Conservation (phyloP, 2,113 vertebrate species). For the Alexandromys fortis region DNA sequence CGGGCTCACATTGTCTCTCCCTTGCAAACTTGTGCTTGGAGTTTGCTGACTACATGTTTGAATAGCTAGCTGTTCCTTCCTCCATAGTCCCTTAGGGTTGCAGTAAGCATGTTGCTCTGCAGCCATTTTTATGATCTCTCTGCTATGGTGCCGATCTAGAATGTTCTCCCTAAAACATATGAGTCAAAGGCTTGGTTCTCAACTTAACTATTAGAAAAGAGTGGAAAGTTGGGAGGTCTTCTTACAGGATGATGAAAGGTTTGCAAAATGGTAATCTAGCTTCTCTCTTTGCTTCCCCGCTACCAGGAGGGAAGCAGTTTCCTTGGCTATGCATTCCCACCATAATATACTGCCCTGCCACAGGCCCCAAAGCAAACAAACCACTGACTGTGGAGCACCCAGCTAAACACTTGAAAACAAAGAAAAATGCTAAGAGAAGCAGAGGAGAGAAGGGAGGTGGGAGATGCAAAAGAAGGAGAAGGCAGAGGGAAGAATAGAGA, state of each 20-base stretch:
- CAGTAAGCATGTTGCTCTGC: background rate
- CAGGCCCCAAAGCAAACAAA: background rate
- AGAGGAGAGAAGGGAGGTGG: background rate
- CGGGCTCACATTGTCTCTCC: background rate
- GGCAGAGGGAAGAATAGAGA: too few species aligned
- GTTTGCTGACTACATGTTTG: background rate
- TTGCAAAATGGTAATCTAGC: background rate
- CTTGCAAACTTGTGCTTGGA: background rate
- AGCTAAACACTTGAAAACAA: background rate
- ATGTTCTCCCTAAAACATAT: background rate
- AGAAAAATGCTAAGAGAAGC: background rate
- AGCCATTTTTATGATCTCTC: background rate
- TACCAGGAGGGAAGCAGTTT: background rate
- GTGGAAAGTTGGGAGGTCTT: background rate
- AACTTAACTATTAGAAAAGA: background rate
- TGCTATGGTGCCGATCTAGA: background rate
- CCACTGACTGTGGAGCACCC: background rate
- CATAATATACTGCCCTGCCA: background rate
- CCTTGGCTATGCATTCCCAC: background rate
- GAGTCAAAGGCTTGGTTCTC: background rate
- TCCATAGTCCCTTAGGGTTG: background rate
- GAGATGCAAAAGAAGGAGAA: too few species aligned
- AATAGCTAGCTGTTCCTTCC: background rate
- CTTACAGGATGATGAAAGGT: too few species aligned
- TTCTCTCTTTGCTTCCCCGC: background rate